These are phyloP conservation scores for Hylyphantes graminicola DNA, from an alignment of 1,140 invertebrate species.

Conservation along the genomic window DNA sequence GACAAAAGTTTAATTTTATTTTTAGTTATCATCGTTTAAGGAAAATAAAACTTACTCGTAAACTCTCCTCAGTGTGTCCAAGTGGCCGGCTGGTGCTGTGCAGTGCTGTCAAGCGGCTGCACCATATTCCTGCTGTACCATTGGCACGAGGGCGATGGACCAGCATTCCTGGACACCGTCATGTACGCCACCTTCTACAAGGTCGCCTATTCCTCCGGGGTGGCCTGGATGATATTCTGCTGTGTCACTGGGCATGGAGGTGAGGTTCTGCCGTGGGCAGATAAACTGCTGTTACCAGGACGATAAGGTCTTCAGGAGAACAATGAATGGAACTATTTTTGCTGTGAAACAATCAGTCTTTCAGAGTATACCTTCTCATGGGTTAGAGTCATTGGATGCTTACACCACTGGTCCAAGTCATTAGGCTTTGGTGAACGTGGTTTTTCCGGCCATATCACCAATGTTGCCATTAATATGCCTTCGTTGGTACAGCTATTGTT, in stretches of 20 bases:
- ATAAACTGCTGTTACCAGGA: not conserved
- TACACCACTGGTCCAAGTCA: too few relatives aligned
- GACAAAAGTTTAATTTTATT: too few relatives aligned
- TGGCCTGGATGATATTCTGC: slow-evolving; percentile 56
- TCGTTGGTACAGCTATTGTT: too few relatives aligned
- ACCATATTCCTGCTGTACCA: not conserved
- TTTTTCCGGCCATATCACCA: too few relatives aligned
- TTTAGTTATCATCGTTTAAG: too few relatives aligned
- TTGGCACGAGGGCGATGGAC: not conserved
- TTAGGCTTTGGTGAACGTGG: too few relatives aligned
- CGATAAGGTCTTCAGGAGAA: not conserved
- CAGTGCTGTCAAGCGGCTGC: not conserved
- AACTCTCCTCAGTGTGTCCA: not conserved
- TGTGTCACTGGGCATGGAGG: slow-evolving; percentile 57
- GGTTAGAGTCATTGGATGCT: too few relatives aligned
- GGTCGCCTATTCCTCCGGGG: slow-evolving; percentile 1
- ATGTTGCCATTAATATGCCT: too few relatives aligned
- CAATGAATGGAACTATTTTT: not conserved
- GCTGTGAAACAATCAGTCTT: not conserved
- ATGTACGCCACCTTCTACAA: slow-evolving; percentile 8
- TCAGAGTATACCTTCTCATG: too few relatives aligned
- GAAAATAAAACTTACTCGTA: too few relatives aligned
- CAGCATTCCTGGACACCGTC: not conserved
- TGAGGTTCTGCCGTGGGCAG: too few relatives aligned
- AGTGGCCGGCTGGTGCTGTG: slow-evolving; percentile 5